Percentiles rank a stretch among this genome's conserved stretches.
Conservation (phyloP, 2,888 invertebrate species). For the Tetragonula carbonaria region DNA sequence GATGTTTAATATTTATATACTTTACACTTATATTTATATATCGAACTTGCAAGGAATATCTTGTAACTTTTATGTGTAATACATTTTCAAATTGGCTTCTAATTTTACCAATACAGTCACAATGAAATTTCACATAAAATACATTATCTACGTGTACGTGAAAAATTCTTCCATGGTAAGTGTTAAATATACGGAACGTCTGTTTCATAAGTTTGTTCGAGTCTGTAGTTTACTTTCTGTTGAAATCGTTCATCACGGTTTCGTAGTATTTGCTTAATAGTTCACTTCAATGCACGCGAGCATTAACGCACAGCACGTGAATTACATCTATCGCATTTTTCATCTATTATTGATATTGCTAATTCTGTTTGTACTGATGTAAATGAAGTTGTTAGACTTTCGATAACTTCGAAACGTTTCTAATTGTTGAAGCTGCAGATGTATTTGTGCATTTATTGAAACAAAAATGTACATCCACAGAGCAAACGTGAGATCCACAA, state of each 20-base stretch:
- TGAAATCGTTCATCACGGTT: constrained; percentile 20
- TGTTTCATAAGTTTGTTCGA: not conserved
- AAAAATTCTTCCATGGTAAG: too few relatives aligned
- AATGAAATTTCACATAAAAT: too few relatives aligned
- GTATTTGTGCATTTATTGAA: not conserved
- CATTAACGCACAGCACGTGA: not conserved
- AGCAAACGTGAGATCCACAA: not conserved
- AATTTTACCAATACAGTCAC: too few relatives aligned
- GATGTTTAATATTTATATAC: too few relatives aligned
- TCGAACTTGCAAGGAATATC: too few relatives aligned
- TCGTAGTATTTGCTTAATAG: constrained; percentile 9
- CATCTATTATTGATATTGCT: not conserved
- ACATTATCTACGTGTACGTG: too few relatives aligned
- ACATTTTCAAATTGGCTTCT: too few relatives aligned
- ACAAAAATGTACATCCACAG: not conserved
- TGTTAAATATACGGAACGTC: not conserved
- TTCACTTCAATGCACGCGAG: not conserved
- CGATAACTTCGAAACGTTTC: not conserved
- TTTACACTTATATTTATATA: too few relatives aligned
- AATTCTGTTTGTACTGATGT: not conserved
- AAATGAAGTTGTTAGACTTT: not conserved
- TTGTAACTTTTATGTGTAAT: too few relatives aligned
- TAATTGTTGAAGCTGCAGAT: not conserved
- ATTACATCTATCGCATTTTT: constrained; percentile 1
- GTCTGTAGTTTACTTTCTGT: not conserved